These are phyloP conservation scores for Amphipyra berbera DNA, from an alignment of 2,888 invertebrate genomes.

Conservation along the genomic window DNA sequence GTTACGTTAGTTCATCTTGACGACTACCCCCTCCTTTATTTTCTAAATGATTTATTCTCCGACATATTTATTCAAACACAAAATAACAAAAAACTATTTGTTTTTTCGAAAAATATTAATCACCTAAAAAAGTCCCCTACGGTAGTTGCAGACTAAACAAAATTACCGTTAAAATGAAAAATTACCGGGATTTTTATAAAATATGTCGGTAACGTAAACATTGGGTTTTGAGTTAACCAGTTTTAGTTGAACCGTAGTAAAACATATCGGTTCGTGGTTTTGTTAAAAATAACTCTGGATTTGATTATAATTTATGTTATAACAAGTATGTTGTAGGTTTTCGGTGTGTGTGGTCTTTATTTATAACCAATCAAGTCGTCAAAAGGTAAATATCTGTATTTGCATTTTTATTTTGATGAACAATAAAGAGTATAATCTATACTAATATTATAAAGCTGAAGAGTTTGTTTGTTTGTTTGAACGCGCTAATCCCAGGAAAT, in stretches of 20 bases:
- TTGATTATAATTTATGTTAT: conserved; percentile 1
- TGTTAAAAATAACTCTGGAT: conserved; percentile 15
- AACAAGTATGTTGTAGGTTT: neutral
- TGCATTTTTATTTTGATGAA: too few relatives aligned
- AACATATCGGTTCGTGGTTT: conserved; percentile 11
- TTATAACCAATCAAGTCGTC: too few relatives aligned
- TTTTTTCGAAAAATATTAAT: conserved; percentile 18
- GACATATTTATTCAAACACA: conserved; percentile 21
- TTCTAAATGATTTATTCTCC: too few relatives aligned
- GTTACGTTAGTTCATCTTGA: too few relatives aligned
- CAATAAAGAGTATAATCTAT: too few relatives aligned
- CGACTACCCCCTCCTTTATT: too few relatives aligned
- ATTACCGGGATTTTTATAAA: conserved; percentile 60
- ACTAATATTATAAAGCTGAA: too few relatives aligned
- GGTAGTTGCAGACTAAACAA: conserved; percentile 70
- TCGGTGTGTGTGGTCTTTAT: conserved; percentile 19
- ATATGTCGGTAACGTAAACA: conserved; percentile 66
- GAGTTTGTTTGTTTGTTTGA: too few relatives aligned
- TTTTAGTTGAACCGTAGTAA: conserved; percentile 22
- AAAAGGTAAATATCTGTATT: too few relatives aligned
- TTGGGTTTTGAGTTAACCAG: conserved; percentile 34
- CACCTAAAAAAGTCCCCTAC: conserved; percentile 48
- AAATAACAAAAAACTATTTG: conserved; percentile 1
- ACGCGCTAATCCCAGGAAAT: too few relatives aligned
- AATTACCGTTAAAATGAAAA: conserved; percentile 68